Conservation (phyloP, 2,113 vertebrate genomes). For the Piaya cayana region DNA sequence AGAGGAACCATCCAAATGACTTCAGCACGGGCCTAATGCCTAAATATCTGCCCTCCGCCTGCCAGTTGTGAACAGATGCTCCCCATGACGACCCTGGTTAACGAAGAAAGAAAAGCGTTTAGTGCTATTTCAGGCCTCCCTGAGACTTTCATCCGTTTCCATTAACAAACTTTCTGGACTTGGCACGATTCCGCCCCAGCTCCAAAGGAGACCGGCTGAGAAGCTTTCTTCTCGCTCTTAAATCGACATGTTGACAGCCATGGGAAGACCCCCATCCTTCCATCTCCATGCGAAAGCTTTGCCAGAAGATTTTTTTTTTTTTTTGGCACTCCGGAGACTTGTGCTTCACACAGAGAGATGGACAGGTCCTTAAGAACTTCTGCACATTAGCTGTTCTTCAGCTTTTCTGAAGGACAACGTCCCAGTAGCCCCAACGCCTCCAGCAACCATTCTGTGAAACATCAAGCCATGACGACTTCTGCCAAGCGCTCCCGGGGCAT, state of each 20-base stretch:
- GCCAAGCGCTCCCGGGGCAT: not conserved
- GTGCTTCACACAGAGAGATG: fast-evolving
- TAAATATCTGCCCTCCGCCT: not conserved
- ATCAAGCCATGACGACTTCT: not conserved
- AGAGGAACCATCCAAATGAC: not conserved
- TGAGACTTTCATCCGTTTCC: not conserved
- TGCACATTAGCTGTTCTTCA: not conserved
- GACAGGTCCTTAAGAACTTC: not conserved
- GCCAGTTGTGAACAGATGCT: not conserved
- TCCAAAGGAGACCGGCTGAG: not conserved
- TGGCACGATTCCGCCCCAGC: fast-evolving
- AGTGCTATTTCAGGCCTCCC: not conserved
- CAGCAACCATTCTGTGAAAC: not conserved
- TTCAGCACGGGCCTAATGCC: fast-evolving
- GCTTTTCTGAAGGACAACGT: not conserved
- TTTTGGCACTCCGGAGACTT: not conserved
- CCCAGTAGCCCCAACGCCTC: not conserved
- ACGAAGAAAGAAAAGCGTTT: not conserved
- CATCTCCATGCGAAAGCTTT: not conserved
- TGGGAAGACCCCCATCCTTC: not conserved
- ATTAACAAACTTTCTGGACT: not conserved
- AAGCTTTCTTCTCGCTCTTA: not conserved
- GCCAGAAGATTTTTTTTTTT: not conserved
- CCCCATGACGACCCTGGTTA: not conserved
- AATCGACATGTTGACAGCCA: not conserved